phyloP scores from a whole-genome alignment of 2,888 invertebrate species.

The Athalia cordata region DNA sequence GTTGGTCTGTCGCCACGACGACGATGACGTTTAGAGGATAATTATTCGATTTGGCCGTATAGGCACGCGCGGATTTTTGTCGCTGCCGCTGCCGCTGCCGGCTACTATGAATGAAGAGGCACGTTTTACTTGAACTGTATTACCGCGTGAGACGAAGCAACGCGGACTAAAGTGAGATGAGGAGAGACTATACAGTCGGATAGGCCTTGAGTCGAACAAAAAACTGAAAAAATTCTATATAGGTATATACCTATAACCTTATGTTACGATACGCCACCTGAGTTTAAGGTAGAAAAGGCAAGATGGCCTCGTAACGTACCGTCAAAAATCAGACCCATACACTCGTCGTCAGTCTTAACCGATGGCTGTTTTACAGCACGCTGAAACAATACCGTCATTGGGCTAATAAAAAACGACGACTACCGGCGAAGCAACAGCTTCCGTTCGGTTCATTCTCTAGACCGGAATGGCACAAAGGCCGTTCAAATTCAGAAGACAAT shows the following conservation, averaged over 20 bases:
- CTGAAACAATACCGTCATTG: too few relatives aligned
- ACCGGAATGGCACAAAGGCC: too few relatives aligned
- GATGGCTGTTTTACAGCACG: too few relatives aligned
- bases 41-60: conserved; percentile 38
- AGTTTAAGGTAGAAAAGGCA: too few relatives aligned
- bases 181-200: not conserved
- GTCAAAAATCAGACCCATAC: too few relatives aligned
- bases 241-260: not conserved
- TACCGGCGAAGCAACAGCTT: too few relatives aligned
- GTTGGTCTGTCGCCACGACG: not conserved
- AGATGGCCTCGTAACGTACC: too few relatives aligned
- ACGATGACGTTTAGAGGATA: conserved; percentile 19
- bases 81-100: not conserved
- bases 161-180: not conserved
- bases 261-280: too few relatives aligned
- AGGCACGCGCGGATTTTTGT: conserved; percentile 26
- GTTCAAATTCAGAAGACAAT: too few relatives aligned
- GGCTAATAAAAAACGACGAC: too few relatives aligned
- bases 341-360: too few relatives aligned
- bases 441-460: too few relatives aligned
- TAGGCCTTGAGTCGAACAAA: not conserved
- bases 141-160: not conserved
- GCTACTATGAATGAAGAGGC: conserved; percentile 12
- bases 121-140: conserved; percentile 34
- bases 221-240: not conserved